Percentiles rank a stretch among this genome's conserved stretches.
Evolutionary conservation across 2,797 vertebrate genomes (phyloP).

Genomic region (Limosa lapponica): DNA sequence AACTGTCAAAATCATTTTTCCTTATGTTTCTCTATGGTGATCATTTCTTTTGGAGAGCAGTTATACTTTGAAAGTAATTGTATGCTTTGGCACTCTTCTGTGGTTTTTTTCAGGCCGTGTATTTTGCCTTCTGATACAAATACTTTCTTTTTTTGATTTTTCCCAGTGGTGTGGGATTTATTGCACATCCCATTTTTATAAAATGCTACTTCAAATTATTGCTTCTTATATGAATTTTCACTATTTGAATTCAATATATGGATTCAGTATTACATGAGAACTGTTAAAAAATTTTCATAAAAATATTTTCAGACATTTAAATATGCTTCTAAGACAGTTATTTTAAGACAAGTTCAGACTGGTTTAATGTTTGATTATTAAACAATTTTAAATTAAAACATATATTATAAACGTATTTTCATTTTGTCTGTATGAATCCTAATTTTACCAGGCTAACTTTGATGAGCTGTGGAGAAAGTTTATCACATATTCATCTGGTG

Average conservation of each 20-base stretch:
- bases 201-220: background rate
- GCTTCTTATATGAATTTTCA: background rate
- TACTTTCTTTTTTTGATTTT: background rate
- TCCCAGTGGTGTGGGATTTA: background rate
- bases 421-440: background rate
- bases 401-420: background rate
- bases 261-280: background rate
- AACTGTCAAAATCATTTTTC: background rate
- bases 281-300: background rate
- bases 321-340: background rate
- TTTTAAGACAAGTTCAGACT: background rate
- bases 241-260: background rate
- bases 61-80: background rate
- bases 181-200: background rate
- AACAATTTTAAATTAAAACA: background rate
- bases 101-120: background rate
- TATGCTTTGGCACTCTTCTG: background rate
- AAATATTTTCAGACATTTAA: background rate
- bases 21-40: background rate
- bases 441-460: constrained; percentile 77
- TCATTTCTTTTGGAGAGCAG: background rate
- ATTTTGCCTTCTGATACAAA: background rate
- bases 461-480: constrained; percentile 86
- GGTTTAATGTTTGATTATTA: background rate
- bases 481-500: constrained; percentile 83